Conservation (phyloP, 64 coral and sea anemone genomes). For the Dendrophyllia cribrosa region DNA sequence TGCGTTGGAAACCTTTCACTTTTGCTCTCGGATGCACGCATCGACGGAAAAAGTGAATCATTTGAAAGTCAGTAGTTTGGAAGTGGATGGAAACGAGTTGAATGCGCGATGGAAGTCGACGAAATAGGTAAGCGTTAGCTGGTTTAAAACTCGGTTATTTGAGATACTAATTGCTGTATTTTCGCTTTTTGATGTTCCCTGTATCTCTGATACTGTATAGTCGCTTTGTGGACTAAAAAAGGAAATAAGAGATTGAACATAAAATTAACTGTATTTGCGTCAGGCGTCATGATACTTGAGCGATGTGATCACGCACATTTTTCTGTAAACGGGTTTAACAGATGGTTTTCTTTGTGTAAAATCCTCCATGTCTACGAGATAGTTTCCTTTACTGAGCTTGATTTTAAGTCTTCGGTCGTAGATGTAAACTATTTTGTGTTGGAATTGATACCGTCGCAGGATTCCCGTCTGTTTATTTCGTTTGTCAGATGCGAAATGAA, state of each 20-base stretch:
- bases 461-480: neutral
- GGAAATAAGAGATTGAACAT: neutral
- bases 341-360: constrained; percentile 10
- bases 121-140: constrained; percentile 26
- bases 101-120: constrained; percentile 21
- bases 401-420: neutral
- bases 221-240: neutral
- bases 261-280: too few relatives aligned
- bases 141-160: neutral
- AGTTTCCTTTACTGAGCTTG: neutral
- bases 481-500: neutral
- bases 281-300: neutral
- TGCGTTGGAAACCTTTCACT: constrained; percentile 14
- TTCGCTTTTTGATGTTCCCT: neutral
- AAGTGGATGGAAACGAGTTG: neutral
- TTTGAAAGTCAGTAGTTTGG: neutral
- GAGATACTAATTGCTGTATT: neutral
- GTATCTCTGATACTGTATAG: neutral
- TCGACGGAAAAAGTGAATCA: neutral
- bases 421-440: neutral
- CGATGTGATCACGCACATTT: neutral
- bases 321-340: constrained; percentile 1
- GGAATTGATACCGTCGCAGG: neutral
- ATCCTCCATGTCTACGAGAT: neutral
- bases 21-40: neutral